These are phyloP conservation scores for Rhadina sibilatrix DNA, from an alignment of 2,113 vertebrate species.

Conservation along the genomic window DNA sequence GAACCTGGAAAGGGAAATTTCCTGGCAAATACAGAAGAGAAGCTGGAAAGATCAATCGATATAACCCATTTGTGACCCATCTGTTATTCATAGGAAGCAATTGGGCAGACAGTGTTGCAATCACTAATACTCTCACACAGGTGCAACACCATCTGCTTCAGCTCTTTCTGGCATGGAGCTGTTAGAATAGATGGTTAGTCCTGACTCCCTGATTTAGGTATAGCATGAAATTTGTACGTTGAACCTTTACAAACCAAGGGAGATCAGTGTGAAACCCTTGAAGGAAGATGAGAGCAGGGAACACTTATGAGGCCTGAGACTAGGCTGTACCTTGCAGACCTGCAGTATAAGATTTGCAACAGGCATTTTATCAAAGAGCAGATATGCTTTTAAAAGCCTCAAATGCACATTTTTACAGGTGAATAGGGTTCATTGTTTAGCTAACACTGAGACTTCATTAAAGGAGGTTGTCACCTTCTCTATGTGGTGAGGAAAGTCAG, in stretches of 20 bases:
- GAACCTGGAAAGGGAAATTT: slow-evolving; percentile 46
- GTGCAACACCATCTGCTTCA: slow-evolving; percentile 35
- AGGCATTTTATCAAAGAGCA: background rate
- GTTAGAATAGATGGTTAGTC: background rate
- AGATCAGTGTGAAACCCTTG: background rate
- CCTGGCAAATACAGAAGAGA: background rate
- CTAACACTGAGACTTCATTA: background rate
- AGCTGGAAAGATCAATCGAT: slow-evolving; percentile 49
- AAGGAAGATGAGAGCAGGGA: background rate
- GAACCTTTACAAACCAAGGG: background rate
- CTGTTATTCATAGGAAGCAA: slow-evolving; percentile 35
- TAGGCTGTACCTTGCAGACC: background rate
- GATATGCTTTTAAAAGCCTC: background rate
- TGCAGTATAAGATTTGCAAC: background rate
- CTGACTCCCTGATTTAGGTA: background rate
- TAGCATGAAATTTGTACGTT: background rate
- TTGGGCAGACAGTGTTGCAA: slow-evolving; percentile 36
- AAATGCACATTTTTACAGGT: background rate
- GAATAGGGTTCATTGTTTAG: background rate
- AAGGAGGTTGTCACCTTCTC: background rate
- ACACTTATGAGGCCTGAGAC: background rate
- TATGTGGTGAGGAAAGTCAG: fast-evolving
- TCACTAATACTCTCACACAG: background rate
- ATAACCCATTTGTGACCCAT: slow-evolving; percentile 43
- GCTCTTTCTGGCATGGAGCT: background rate